These are phyloP conservation scores for Ectropis grisescens DNA, from an alignment of 1,140 invertebrate species.

Conservation along the genomic window DNA sequence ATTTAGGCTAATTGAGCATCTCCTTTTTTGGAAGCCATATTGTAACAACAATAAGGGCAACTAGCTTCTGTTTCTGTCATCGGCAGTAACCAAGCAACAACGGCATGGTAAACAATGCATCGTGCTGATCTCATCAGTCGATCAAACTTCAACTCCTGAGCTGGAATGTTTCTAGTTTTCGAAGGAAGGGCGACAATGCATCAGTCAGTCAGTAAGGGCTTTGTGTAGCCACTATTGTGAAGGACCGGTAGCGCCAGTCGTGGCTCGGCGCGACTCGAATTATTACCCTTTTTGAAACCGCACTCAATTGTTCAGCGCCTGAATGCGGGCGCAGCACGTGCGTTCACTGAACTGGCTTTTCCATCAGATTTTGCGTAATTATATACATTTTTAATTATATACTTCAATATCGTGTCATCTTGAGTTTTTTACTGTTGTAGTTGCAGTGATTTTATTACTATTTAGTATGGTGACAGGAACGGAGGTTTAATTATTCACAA, in stretches of 20 bases:
- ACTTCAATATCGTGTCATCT: background rate
- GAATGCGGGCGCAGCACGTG: background rate
- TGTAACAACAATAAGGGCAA: no score
- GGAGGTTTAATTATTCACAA: no score
- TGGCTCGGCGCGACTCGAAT: conserved; percentile 18
- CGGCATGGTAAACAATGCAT: background rate
- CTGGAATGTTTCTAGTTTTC: conserved; percentile 2
- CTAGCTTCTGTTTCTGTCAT: no score
- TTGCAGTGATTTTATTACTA: no score
- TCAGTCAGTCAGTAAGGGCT: conserved; percentile 9
- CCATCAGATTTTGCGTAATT: background rate
- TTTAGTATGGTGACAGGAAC: no score
- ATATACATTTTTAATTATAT: no score
- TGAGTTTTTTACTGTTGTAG: conserved; percentile 1
- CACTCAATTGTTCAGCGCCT: background rate
- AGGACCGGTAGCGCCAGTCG: conserved; percentile 40
- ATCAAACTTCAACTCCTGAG: no score
- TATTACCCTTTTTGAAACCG: conserved; percentile 30
- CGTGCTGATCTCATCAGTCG: no score
- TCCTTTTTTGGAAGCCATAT: no score
- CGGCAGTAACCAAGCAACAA: no score
- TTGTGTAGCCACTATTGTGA: conserved; percentile 29
- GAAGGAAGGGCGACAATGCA: conserved; percentile 11
- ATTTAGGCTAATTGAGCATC: no score
- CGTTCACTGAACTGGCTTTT: background rate